Conservation (phyloP, 2,888 invertebrate genomes). For the Parnassius glacialis region DNA sequence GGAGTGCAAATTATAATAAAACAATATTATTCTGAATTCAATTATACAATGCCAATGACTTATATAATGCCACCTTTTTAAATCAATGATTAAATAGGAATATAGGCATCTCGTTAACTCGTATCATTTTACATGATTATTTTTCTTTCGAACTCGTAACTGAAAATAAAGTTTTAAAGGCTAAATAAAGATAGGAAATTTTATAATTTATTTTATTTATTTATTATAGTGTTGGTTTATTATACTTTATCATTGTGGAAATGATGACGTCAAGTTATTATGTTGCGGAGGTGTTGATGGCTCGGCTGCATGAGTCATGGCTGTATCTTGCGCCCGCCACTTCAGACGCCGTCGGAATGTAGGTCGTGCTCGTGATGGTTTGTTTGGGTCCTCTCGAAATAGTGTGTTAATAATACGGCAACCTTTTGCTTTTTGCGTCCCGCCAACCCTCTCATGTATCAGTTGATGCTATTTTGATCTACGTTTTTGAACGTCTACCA, state of each 20-base stretch:
- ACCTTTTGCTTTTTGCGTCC: conserved; percentile 63
- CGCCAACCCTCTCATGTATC: conserved; percentile 34
- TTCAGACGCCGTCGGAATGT: conserved; percentile 66
- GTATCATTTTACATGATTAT: too few relatives aligned
- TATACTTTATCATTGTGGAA: neutral
- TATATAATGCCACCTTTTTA: too few relatives aligned
- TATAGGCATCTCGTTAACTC: too few relatives aligned
- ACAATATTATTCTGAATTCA: too few relatives aligned
- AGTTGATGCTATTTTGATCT: conserved; percentile 54
- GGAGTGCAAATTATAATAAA: too few relatives aligned
- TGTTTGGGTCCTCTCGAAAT: conserved; percentile 78
- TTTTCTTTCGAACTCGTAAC: too few relatives aligned
- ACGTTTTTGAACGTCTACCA: conserved; percentile 47
- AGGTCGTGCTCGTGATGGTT: conserved; percentile 76
- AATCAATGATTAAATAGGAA: too few relatives aligned
- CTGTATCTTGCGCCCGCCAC: conserved; percentile 55
- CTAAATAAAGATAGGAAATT: too few relatives aligned
- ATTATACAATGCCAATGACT: too few relatives aligned
- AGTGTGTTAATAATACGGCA: conserved; percentile 74
- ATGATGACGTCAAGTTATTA: conserved; percentile 19
- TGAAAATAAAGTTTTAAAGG: too few relatives aligned
- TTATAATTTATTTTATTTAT: too few relatives aligned
- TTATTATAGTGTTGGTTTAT: too few relatives aligned
- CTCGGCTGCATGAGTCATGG: conserved; percentile 63
- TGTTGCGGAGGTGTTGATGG: conserved; percentile 31